Percentiles rank a stretch among this genome's conserved stretches.
Conservation (phyloP, 2,888 invertebrate genomes). For the Norana najaformis region DNA sequence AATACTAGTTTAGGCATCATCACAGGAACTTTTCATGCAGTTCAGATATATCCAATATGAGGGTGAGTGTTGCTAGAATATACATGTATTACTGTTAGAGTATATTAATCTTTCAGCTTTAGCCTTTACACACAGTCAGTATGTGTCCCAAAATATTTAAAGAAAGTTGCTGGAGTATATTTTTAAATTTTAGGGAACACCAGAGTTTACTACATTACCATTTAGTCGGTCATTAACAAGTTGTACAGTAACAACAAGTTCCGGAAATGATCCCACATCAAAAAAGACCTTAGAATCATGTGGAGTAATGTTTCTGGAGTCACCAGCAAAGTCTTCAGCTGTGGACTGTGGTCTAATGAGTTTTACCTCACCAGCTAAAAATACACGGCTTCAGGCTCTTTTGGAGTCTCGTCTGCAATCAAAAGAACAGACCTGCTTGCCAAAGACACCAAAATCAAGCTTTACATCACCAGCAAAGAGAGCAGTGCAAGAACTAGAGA, state of each 20-base stretch:
- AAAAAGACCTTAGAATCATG: background rate
- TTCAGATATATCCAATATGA: too few relatives aligned
- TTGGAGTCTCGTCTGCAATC: background rate
- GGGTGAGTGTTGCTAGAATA: too few relatives aligned
- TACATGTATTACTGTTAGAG: too few relatives aligned
- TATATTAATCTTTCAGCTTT: too few relatives aligned
- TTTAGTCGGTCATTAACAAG: background rate
- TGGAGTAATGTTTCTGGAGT: background rate
- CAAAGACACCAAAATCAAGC: background rate
- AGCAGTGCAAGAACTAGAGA: background rate
- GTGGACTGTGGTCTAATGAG: background rate
- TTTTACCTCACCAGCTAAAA: constrained; percentile 6
- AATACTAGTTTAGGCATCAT: too few relatives aligned
- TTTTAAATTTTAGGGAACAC: background rate
- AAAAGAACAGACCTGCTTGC: background rate
- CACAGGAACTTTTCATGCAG: too few relatives aligned
- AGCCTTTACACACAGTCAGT: background rate
- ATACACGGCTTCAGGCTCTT: constrained; percentile 14
- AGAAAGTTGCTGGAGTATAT: background rate
- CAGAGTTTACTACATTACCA: background rate
- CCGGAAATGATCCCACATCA: background rate
- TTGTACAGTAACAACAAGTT: background rate
- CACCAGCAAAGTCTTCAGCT: background rate
- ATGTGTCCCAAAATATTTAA: background rate
- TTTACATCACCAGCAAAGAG: background rate